These are phyloP conservation scores for Geophilus truncorum DNA, from an alignment of 2,888 invertebrate genomes.

Conservation along the genomic window DNA sequence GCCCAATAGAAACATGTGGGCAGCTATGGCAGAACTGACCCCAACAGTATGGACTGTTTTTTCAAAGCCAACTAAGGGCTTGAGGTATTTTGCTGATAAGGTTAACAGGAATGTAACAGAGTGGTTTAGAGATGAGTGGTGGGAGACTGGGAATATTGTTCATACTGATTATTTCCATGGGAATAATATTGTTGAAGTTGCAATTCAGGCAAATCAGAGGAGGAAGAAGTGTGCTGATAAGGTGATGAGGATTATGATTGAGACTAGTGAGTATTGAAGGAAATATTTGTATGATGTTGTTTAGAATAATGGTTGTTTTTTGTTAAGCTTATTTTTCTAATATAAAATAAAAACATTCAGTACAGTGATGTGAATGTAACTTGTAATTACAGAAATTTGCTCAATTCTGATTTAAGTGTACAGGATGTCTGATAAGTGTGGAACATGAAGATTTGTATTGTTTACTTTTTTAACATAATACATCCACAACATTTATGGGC, in stretches of 20 bases:
- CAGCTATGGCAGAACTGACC: slow-evolving; percentile 70
- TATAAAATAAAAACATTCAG: too few relatives aligned
- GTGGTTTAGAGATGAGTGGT: slow-evolving; percentile 57
- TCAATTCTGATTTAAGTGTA: too few relatives aligned
- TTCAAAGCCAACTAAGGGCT: slow-evolving; percentile 58
- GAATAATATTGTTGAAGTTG: slow-evolving; percentile 52
- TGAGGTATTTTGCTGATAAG: slow-evolving; percentile 60
- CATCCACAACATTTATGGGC: too few relatives aligned
- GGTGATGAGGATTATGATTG: not conserved
- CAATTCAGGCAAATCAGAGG: slow-evolving; percentile 49
- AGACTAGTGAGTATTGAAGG: too few relatives aligned
- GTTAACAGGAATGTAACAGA: slow-evolving; percentile 65
- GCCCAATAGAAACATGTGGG: slow-evolving; percentile 47
- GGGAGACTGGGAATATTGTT: slow-evolving; percentile 51
- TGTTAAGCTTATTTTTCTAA: too few relatives aligned
- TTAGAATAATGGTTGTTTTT: too few relatives aligned
- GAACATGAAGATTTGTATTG: too few relatives aligned
- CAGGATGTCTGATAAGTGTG: too few relatives aligned
- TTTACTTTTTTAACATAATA: too few relatives aligned
- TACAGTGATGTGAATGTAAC: too few relatives aligned
- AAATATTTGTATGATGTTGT: too few relatives aligned
- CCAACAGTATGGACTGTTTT: slow-evolving; percentile 61
- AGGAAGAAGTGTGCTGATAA: not conserved
- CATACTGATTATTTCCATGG: slow-evolving; percentile 54
- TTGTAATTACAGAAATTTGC: too few relatives aligned